Evolutionary conservation across 92 coral and sea anemone species (phyloP).

Genomic region (Isaurus tuberculatus): DNA sequence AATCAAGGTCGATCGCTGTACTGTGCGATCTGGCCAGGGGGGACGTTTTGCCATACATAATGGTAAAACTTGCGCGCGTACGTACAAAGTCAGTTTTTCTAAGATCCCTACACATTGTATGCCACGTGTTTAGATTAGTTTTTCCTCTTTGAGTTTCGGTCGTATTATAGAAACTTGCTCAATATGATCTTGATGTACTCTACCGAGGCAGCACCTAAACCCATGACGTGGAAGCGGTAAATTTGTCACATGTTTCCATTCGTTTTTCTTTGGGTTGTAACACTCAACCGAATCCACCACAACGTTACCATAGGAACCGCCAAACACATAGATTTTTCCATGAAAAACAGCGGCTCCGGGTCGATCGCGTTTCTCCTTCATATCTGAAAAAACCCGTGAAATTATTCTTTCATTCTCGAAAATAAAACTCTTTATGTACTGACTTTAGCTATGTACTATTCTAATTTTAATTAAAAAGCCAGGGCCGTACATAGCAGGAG

Average conservation of each 20-base stretch:
- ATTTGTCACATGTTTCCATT: conserved; percentile 84
- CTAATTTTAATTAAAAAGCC: too few species aligned
- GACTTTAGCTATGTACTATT: too few species aligned
- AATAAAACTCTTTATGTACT: too few species aligned
- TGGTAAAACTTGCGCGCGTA: too few species aligned
- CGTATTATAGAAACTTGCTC: conserved; percentile 61
- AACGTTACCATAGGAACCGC: conserved; percentile 96
- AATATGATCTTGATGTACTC: conserved; percentile 76
- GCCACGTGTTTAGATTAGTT: background rate
- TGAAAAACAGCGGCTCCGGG: conserved; percentile 79
- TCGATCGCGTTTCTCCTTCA: conserved; percentile 89
- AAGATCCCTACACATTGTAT: too few species aligned
- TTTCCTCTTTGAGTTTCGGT: conserved; percentile 4
- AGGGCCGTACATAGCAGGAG: too few species aligned
- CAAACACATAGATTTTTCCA: conserved; percentile 90
- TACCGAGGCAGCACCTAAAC: conserved; percentile 73
- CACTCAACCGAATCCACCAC: conserved; percentile 93
- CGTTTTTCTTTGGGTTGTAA: conserved; percentile 66
- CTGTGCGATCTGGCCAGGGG: too few species aligned
- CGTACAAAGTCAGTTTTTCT: too few species aligned
- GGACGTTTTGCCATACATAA: too few species aligned
- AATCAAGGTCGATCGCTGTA: too few species aligned
- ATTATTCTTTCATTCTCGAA: too few species aligned
- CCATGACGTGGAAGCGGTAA: conserved; percentile 88
- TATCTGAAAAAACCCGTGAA: conserved; percentile 69